A percentile compares a stretch with the other conserved stretches of the same genome.
These are phyloP conservation scores for Spilogale gracilis DNA, from an alignment of 2,113 vertebrate genomes.

Conservation along the genomic window DNA sequence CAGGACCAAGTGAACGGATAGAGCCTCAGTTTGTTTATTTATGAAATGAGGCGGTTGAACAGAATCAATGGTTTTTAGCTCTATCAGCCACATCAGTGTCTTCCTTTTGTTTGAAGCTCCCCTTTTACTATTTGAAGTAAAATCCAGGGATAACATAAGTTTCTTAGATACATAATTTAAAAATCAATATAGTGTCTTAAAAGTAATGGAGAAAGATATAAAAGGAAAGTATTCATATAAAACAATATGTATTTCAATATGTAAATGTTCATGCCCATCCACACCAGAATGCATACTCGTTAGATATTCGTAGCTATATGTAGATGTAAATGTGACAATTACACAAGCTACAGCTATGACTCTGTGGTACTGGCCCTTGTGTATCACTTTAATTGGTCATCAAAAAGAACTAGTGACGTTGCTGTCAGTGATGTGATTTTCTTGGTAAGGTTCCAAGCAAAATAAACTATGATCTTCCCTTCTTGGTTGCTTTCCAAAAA, in stretches of 20 bases:
- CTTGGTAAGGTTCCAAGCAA: constrained; percentile 68
- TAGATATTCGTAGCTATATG: neutral
- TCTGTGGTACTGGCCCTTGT: neutral
- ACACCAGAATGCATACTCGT: neutral
- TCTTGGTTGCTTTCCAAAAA: constrained; percentile 42
- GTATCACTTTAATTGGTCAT: constrained; percentile 62
- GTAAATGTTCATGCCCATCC: neutral
- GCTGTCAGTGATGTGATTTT: constrained; percentile 61
- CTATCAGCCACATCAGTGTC: neutral
- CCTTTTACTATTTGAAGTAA: constrained; percentile 39
- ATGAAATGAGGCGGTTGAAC: neutral
- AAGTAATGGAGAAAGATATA: constrained; percentile 16
- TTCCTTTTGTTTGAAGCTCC: neutral
- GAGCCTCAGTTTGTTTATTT: neutral
- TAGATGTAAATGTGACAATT: constrained; percentile 50
- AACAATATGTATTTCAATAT: constrained; percentile 37
- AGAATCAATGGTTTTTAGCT: constrained; percentile 11
- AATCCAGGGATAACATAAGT: constrained; percentile 34
- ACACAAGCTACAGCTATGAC: neutral
- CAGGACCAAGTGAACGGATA: neutral
- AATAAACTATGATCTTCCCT: constrained; percentile 66
- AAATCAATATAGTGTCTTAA: constrained; percentile 49
- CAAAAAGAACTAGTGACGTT: constrained; percentile 11
- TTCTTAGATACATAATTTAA: constrained; percentile 25
- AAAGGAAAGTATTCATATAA: constrained; percentile 49